Base-by-base conservation (phyloP, 2,797 vertebrate species). In the Chaetophractus vellerosus region DNA sequence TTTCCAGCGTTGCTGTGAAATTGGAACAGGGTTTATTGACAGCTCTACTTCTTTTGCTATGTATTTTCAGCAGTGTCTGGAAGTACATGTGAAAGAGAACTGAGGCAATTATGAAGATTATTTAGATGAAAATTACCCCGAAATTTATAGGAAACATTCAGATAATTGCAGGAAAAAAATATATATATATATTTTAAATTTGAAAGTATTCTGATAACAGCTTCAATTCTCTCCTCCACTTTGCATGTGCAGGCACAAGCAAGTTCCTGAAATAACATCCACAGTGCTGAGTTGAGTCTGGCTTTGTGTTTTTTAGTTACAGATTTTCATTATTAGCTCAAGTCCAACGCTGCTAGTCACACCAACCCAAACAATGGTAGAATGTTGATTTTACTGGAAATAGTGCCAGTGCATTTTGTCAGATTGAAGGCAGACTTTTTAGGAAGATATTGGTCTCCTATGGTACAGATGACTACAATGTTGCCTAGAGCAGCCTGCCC, bases 161-260 rank as follows among this genome's bases (percentile, higher is more conserved):
- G 55, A 94, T 95, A 96, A 96, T 93, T 93, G 14, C 14, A 90
- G 26, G 52, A 86, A 87, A 89, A 86, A 87, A 89, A 76, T 36
- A 19, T 79, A 1, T 57, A 33, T 87, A 45, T 45, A 45, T 45
- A 45, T 88, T 59, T 91, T 63, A 9, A 23, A 71, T 91, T 71
- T 57, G 48, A 83, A 96, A 85, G 64, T 78, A 88, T 90, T 96
- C 57, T 95, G 61, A 52, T 83, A 92, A 90, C 84, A 84, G 71
- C 61, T 74, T 3, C 85, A 75, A 48, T 90, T 94, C 81, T 95
- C 15, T 76, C 50, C 83, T 91, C 55, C 6, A 68, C 38, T 89
- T 91, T 86, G 79, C 63, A 45, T 83, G n/a, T 55, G 24, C 48
- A 71, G 41, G 48, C 85, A 84, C 33, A 79, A 79, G 79, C 59